Percentiles rank a stretch among this genome's conserved stretches.
Conservation (phyloP, 2,888 invertebrate genomes). For the Athetis lepigone region DNA sequence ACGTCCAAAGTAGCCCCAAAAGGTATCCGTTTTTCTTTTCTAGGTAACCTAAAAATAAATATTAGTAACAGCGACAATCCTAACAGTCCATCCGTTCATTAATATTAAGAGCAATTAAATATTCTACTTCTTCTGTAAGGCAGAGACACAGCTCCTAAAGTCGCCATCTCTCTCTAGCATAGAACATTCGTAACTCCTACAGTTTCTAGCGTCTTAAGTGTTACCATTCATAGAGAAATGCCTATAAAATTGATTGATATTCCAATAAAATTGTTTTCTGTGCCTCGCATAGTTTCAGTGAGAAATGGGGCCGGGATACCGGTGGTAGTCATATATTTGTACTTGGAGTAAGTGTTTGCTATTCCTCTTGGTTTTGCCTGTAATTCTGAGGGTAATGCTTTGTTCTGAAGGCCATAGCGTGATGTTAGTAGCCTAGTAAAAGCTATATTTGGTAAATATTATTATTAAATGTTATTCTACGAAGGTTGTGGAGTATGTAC, state of each 20-base stretch:
- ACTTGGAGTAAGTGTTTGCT: constrained; percentile 21
- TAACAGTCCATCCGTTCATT: constrained; percentile 39
- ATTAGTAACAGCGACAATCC: constrained; percentile 12
- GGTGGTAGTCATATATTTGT: constrained; percentile 27
- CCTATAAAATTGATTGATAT: constrained; percentile 64
- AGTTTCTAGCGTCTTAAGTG: constrained; percentile 46
- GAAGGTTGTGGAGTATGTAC: no score
- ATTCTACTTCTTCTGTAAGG: constrained; percentile 22
- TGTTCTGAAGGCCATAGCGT: no score
- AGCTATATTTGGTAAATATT: no score
- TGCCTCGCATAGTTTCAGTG: constrained; percentile 54
- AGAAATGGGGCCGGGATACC: constrained; percentile 38
- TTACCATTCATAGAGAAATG: constrained; percentile 42
- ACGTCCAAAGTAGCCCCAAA: no score
- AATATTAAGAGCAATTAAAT: constrained; percentile 59
- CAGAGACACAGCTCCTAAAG: constrained; percentile 13
- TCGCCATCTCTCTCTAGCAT: constrained; percentile 36
- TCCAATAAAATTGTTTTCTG: constrained; percentile 61
- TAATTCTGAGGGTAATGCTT: no score
- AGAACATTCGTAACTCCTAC: constrained; percentile 36
- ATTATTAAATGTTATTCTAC: no score
- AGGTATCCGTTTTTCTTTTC: no score
- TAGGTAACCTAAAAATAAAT: not conserved
- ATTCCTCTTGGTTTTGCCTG: no score
- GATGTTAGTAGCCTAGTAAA: no score